These are phyloP conservation scores for Lobophora halterata DNA, from an alignment of 2,888 invertebrate species.

Conservation along the genomic window DNA sequence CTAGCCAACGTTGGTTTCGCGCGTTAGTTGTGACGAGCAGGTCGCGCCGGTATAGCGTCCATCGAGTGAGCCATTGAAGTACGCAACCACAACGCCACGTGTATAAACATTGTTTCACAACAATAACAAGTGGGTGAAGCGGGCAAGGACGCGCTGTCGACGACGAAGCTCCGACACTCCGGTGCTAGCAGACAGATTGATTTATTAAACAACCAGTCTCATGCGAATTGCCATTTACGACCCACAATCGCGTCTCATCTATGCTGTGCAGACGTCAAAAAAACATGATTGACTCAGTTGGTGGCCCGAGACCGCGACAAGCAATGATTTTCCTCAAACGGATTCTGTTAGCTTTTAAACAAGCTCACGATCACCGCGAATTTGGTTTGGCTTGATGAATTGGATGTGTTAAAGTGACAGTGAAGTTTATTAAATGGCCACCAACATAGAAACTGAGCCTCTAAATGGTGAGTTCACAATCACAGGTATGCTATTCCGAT, in stretches of 20 bases:
- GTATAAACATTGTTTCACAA: slow-evolving; percentile 78
- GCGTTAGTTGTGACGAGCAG: slow-evolving; percentile 70
- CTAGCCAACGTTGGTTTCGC: slow-evolving; percentile 59
- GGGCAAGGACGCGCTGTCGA: slow-evolving; percentile 60
- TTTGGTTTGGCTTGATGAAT: slow-evolving; percentile 37
- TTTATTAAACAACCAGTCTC: slow-evolving; percentile 42
- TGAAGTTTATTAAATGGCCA: slow-evolving; percentile 38
- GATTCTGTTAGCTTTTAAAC: slow-evolving; percentile 35
- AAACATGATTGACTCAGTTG: slow-evolving; percentile 43
- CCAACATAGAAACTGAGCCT: slow-evolving; percentile 41
- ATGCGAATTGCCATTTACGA: slow-evolving; percentile 33
- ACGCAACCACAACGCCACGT: slow-evolving; percentile 71
- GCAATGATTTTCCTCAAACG: slow-evolving; percentile 46
- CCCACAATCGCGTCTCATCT: slow-evolving; percentile 36
- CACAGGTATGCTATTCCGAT: slow-evolving; percentile 34
- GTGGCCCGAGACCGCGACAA: slow-evolving; percentile 33
- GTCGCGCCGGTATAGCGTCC: slow-evolving; percentile 63
- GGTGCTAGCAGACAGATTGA: slow-evolving; percentile 45
- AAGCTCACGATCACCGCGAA: slow-evolving; percentile 12
- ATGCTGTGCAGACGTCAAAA: slow-evolving; percentile 39
- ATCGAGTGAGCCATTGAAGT: slow-evolving; percentile 59
- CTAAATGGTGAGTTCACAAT: slow-evolving; percentile 53
- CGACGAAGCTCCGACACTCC: slow-evolving; percentile 41
- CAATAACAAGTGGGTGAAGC: slow-evolving; percentile 71
- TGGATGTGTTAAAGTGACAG: slow-evolving; percentile 32